Base-by-base conservation (phyloP, 92 coral and sea anemone species). In the Siderastrea siderea region DNA sequence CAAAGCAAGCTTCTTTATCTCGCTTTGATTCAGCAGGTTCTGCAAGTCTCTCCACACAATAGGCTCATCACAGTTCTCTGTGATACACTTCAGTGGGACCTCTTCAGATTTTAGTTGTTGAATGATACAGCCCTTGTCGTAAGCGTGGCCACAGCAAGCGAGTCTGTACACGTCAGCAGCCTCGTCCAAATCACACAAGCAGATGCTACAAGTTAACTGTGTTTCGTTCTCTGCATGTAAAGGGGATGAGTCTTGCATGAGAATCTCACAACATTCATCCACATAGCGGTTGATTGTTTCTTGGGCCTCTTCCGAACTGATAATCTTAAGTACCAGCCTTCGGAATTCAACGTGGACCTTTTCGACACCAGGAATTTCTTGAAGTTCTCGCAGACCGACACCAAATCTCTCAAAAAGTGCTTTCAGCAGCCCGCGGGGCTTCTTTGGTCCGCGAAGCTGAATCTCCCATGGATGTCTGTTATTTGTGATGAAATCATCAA, bases 81-180 rank as follows among this genome's bases (percentile, higher is more conserved):
- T 57, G 5, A 92, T 89, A 59, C 99, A 97, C 51, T 51, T 89
- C 81, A 91, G 86, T 11, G 99, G 99, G 77, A 97, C 88, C 74
- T 82, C 90, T 16, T 84, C 88, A 9, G 96, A 89, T 12, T 91
- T 93, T 26, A 95, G 55, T 57, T 90, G 98, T 17, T 85, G 83
- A 5, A 43, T 77, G 74, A 92, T 82, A 50, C 99, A 97, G 26
- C 54, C 79, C 82, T 49, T 78, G 75, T 98, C 94, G 89, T 90
- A 95, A 63, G 82, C 94, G 86, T 97, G 99, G 3, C 98, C 98
- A 92, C 99, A 97, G 44, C 90, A 86, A 4, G 93, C 93, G 58
- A 97, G 94, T 77, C 95, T 86, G 80, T 95, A 92, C 8, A 90
- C 63, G 2, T 86, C 87, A 38, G 70, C 89, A 53, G 78, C 44